Conservation (phyloP, 2,113 vertebrate species). For the Oncorhynchus tshawytscha region DNA sequence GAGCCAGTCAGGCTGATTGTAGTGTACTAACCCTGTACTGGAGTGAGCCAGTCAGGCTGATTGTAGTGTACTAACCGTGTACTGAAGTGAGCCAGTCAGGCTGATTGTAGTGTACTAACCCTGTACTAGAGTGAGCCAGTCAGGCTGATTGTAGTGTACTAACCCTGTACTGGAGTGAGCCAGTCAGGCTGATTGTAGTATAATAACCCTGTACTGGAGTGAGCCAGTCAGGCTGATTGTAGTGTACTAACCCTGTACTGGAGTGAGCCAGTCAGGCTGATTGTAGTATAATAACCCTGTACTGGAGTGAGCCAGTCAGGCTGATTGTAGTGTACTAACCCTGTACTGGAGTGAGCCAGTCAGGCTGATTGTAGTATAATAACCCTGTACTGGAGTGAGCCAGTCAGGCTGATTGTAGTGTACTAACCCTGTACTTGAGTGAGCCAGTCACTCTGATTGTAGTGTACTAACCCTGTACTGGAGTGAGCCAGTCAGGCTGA, state of each 20-base stretch:
- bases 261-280: conserved; percentile 75
- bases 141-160: conserved; percentile 7
- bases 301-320: conserved; percentile 93
- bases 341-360: conserved; percentile 62
- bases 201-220: conserved; percentile 72
- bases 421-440: conserved; percentile 72
- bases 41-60: background rate
- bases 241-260: conserved; percentile 79
- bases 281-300: conserved; percentile 77
- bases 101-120: conserved; percentile 19
- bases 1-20: background rate
- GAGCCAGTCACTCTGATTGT: conserved; percentile 69
- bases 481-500: conserved; percentile 76
- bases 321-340: conserved; percentile 86
- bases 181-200: conserved; percentile 51
- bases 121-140: conserved; percentile 63
- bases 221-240: conserved; percentile 68
- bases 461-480: conserved; percentile 60
- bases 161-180: conserved; percentile 77
- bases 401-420: conserved; percentile 2
- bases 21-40: conserved; percentile 60
- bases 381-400: conserved; percentile 65
- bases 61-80: conserved; percentile 31
- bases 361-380: conserved; percentile 2
- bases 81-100: conserved; percentile 58